A percentile compares a stretch with the other conserved stretches of the same genome.
These are phyloP conservation scores for Sesamia nonagrioides DNA, from an alignment of 1,140 invertebrate species.

Conservation along the genomic window DNA sequence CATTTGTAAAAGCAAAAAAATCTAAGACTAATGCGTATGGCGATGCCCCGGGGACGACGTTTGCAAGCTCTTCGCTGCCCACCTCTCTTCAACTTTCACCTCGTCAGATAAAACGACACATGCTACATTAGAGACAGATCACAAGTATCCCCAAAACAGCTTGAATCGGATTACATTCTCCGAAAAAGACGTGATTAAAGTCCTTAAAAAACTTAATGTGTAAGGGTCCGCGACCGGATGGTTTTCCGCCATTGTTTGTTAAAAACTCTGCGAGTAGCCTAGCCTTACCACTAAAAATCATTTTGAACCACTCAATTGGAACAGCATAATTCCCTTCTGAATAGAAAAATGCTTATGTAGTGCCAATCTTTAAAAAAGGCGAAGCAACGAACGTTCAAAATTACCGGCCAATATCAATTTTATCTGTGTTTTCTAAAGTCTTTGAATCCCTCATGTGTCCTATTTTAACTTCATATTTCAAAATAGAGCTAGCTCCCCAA, in stretches of 20 bases:
- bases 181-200: neutral
- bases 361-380: neutral
- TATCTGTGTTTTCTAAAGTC: neutral
- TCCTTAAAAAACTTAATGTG: neutral
- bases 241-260: neutral
- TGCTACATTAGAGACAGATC: no score
- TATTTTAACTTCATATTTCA: neutral
- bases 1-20: neutral
- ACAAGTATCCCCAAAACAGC: no score
- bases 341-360: neutral
- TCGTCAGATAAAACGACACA: neutral
- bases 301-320: neutral
- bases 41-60: neutral
- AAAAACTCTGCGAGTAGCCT: neutral
- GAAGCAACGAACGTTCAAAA: neutral
- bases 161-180: neutral
- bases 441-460: neutral
- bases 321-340: neutral
- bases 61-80: neutral
- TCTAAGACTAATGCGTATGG: no score
- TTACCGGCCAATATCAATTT: neutral
- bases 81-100: neutral
- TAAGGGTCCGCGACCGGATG: neutral
- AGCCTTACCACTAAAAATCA: neutral
- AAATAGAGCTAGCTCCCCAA: no score